Evolutionary conservation across 2,113 vertebrate genomes (phyloP).

Genomic region (Spermophilus dauricus): DNA sequence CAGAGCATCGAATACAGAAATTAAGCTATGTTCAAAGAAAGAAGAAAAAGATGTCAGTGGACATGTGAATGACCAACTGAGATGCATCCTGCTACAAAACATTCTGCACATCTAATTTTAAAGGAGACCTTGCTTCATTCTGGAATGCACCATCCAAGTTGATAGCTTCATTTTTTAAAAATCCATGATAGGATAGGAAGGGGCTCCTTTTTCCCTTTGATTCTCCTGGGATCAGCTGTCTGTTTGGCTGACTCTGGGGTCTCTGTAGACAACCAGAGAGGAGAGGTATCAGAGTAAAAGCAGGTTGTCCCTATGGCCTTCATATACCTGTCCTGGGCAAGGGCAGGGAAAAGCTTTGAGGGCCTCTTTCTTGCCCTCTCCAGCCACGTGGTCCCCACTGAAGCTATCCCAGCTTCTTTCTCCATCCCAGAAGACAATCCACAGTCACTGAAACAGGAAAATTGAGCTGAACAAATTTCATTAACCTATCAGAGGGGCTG

Average conservation of each 20-base stretch:
- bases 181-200: background rate
- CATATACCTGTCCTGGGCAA: background rate
- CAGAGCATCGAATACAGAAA: background rate
- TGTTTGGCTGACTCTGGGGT: background rate
- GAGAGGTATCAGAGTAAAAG: background rate
- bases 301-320: background rate
- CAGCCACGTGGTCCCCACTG: rapidly evolving
- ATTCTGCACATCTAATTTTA: background rate
- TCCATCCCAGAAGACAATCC: background rate
- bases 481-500: background rate
- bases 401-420: background rate
- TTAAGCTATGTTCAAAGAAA: no score
- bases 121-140: background rate
- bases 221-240: background rate
- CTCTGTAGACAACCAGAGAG: no score
- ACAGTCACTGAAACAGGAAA: background rate
- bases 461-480: background rate
- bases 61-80: background rate
- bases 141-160: no score
- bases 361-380: background rate
- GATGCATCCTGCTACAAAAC: no score
- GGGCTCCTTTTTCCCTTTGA: background rate
- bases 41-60: no score
- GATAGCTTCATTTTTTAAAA: background rate
- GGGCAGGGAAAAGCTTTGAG: rapidly evolving